phyloP scores from a whole-genome alignment of 1,140 invertebrate species.

The Yoshiicerus persimilis region DNA sequence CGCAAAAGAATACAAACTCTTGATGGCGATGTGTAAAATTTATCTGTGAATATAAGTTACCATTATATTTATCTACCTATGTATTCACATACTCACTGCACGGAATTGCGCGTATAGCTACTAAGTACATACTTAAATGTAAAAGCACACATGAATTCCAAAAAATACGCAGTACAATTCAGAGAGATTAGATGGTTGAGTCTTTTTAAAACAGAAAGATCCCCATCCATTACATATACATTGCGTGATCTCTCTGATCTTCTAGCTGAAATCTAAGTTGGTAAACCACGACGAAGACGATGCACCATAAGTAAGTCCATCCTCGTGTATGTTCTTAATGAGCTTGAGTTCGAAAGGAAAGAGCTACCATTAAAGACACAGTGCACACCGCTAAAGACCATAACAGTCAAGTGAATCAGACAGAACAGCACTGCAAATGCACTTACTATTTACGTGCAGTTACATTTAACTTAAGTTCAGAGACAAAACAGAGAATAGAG shows the following conservation, averaged over 20 bases:
- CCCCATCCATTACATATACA: not conserved
- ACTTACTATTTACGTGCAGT: not conserved
- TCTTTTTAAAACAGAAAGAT: not conserved
- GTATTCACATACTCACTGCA: not conserved
- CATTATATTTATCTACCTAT: not conserved
- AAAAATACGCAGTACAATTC: too few relatives aligned
- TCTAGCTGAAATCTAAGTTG: not conserved
- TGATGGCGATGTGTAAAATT: too few relatives aligned
- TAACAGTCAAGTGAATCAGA: not conserved
- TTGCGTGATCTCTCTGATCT: not conserved
- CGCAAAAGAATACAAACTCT: too few relatives aligned
- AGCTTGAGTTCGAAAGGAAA: slow-evolving; percentile 1
- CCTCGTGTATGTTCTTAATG: not conserved
- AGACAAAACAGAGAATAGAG: not conserved
- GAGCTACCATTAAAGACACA: not conserved
- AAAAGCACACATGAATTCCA: too few relatives aligned
- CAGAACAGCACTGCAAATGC: not conserved
- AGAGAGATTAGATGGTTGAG: not conserved
- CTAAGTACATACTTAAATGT: too few relatives aligned
- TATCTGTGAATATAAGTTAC: too few relatives aligned
- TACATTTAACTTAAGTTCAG: not conserved
- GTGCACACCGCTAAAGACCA: not conserved
- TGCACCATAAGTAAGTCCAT: not conserved
- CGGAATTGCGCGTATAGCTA: too few relatives aligned
- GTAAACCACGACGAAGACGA: not conserved